Evolutionary conservation across 2,113 vertebrate species (phyloP), one percentile per base, ranked within the genome.

Genomic region (Gallinago paraguaiae): DNA sequence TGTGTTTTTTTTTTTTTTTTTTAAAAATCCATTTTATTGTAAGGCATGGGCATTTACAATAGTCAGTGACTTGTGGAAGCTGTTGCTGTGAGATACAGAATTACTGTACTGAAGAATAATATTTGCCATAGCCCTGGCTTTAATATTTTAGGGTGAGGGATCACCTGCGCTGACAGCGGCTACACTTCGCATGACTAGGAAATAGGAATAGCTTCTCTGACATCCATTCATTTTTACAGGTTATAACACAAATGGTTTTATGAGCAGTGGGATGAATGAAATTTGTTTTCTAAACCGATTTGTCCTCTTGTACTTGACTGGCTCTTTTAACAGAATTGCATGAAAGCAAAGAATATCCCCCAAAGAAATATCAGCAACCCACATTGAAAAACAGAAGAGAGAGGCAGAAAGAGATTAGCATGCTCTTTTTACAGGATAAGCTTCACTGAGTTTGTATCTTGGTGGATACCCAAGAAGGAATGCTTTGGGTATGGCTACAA

Each of bases 61-160:
- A 92, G 77, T n/a, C 63, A 79, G 30, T 6, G 17, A 51, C 81
- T 71, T 91, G 77, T 41, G 17, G 53, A 95, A 92, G 86, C 94
- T 95, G 91, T 57, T 91, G 80, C 86, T 93, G 57, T 53, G 53
- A 87, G 91, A 95, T 91, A 93, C 35, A 78, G 77, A 91, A 91
- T 95, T 95, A 86, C 81, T 82, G 84, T 92, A 65, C 57, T 87
- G 81, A 91, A 71, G 53, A 89, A 69, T 68, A 91, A 45, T 67
- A 92, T 69, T 91, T 96, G 70, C 69, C 22, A 41, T 45, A 75
- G 74, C 10, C 39, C 64, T 2, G 1, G 43, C 43, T 92, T 92
- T 79, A 95, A 89, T 92, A 96, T 68, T 76, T 76, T 76, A 92
- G 74, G 43, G 61, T 93, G 86, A 95, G 63, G 50, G 70, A 95